Evolutionary conservation across 2,113 vertebrate species (phyloP).

Genomic region (Tursiops truncatus): DNA sequence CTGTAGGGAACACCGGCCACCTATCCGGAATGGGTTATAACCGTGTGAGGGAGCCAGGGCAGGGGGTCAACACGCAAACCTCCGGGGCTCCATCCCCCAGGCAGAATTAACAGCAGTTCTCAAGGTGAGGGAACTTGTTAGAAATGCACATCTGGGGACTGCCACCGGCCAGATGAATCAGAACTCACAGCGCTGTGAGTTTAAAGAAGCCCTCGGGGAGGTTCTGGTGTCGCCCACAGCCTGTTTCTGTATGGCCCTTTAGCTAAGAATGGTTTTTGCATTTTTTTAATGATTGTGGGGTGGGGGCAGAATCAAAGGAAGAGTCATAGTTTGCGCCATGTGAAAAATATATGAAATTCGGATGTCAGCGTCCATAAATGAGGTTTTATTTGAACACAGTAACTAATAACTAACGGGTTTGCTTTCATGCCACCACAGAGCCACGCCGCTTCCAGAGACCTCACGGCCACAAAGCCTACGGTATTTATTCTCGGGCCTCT

Average conservation of each 20-base stretch:
- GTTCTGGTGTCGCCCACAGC: background rate
- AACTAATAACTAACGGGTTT: background rate
- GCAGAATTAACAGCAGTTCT: background rate
- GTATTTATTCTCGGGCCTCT: background rate
- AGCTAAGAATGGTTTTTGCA: background rate
- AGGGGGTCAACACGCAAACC: background rate
- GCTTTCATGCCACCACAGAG: too few relatives aligned
- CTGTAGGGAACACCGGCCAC: background rate
- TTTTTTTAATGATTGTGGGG: background rate
- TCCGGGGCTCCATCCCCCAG: background rate
- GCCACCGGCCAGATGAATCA: fast-evolving
- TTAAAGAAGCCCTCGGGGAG: background rate
- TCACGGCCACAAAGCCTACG: too few relatives aligned
- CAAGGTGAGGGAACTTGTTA: background rate
- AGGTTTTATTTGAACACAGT: background rate
- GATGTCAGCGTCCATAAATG: background rate
- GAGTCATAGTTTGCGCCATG: background rate
- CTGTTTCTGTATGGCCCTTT: background rate
- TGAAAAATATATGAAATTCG: background rate
- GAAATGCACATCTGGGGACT: background rate
- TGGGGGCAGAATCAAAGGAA: background rate
- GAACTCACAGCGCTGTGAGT: background rate
- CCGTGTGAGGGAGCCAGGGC: background rate
- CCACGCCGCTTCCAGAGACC: too few relatives aligned
- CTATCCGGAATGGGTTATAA: fast-evolving